These are phyloP conservation scores for Campoletis raptor DNA, from an alignment of 2,888 invertebrate genomes.

Conservation along the genomic window DNA sequence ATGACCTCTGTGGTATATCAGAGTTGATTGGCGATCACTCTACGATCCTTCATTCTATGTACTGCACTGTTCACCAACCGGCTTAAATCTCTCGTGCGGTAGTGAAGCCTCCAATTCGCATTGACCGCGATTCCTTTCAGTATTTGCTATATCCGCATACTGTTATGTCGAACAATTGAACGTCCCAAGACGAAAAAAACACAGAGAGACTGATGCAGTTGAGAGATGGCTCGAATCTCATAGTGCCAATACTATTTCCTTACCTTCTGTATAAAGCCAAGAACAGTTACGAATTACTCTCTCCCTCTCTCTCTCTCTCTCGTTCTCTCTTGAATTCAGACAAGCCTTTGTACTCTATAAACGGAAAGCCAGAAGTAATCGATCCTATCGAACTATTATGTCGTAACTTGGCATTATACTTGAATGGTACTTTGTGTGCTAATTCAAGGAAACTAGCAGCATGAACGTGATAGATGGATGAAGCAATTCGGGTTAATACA, in stretches of 20 bases:
- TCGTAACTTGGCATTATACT: slow-evolving; percentile 6
- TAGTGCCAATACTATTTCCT: slow-evolving; percentile 6
- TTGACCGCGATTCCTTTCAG: slow-evolving; percentile 26
- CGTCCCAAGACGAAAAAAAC: slow-evolving; percentile 19
- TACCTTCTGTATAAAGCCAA: neutral
- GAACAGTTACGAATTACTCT: slow-evolving; percentile 38
- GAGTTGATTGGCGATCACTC: slow-evolving; percentile 13
- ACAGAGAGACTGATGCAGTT: slow-evolving; percentile 14
- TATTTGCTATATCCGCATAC: slow-evolving; percentile 15
- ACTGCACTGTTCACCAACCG: neutral
- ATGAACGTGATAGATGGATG: slow-evolving; percentile 21
- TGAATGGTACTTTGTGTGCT: neutral
- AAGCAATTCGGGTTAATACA: slow-evolving; percentile 25
- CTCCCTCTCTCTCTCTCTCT: too few species aligned
- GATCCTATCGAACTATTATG: slow-evolving; percentile 35
- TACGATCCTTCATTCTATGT: slow-evolving; percentile 12
- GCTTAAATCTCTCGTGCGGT: neutral
- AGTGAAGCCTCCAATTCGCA: slow-evolving; percentile 8
- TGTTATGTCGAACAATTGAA: slow-evolving; percentile 48
- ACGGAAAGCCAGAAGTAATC: slow-evolving; percentile 21
- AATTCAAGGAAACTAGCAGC: slow-evolving; percentile 34
- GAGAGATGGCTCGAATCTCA: slow-evolving; percentile 13
- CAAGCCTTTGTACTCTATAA: slow-evolving; percentile 10
- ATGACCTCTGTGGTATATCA: slow-evolving; percentile 11
- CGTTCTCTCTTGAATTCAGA: slow-evolving; percentile 6